Evolutionary conservation across 2,113 vertebrate genomes (phyloP).

Genomic region (Bungarus multicinctus): DNA sequence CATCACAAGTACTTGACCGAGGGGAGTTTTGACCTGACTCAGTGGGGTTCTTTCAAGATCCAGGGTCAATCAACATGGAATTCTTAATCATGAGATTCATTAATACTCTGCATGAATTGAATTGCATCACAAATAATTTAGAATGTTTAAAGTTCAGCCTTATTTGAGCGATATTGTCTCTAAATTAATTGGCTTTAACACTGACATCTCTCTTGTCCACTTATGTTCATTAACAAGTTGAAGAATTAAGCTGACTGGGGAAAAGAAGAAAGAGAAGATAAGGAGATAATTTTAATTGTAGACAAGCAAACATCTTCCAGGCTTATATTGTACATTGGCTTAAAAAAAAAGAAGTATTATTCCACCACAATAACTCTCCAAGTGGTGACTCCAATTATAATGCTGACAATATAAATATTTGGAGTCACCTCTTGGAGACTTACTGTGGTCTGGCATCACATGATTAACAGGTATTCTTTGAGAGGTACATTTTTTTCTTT

Average conservation of each 20-base stretch:
- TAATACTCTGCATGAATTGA: background rate
- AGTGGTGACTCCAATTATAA: background rate
- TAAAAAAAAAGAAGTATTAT: background rate
- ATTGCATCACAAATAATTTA: background rate
- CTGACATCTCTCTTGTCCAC: background rate
- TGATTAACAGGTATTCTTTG: background rate
- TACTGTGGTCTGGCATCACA: background rate
- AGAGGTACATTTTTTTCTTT: background rate
- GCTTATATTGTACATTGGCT: background rate
- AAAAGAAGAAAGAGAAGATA: background rate
- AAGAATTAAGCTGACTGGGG: background rate
- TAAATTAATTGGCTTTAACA: background rate
- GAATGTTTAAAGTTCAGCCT: background rate
- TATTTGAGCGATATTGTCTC: background rate
- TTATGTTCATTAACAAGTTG: background rate
- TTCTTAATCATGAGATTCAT: background rate
- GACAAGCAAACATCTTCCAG: background rate
- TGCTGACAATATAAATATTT: background rate
- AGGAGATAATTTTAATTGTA: background rate
- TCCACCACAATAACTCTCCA: background rate
- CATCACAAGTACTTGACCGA: background rate
- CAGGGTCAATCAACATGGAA: background rate
- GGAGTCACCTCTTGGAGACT: background rate
- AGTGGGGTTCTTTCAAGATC: background rate
- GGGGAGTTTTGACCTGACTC: background rate